A percentile compares a stretch with the other conserved stretches of the same genome.
phyloP scores from a whole-genome alignment of 2,888 invertebrate species.

The Neocrepidodera transversa region DNA sequence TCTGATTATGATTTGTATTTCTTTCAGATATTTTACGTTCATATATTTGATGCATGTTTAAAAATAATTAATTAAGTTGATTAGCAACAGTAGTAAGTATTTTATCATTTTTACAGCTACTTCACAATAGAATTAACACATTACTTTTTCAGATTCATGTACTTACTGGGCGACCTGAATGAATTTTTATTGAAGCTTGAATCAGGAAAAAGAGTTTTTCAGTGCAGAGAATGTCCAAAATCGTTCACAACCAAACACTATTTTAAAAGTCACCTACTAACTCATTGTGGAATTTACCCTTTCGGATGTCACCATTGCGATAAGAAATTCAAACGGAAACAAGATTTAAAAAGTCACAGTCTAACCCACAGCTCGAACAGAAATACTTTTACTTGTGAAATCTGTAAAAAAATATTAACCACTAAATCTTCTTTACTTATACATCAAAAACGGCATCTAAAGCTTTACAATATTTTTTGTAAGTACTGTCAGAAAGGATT shows the following conservation, averaged over 20 bases:
- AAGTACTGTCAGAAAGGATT: conserved; percentile 45
- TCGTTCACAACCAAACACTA: conserved; percentile 66
- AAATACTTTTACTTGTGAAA: conserved; percentile 57
- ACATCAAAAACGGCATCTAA: conserved; percentile 43
- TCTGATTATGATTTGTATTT: too few relatives aligned
- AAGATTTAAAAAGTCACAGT: conserved; percentile 35
- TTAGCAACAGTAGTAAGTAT: conserved; percentile 3
- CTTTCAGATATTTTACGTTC: too few relatives aligned
- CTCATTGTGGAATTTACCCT: conserved; percentile 28
- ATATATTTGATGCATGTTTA: conserved; percentile 2
- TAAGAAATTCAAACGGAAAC: conserved; percentile 38
- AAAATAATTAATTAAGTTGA: not conserved
- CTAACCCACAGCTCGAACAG: conserved; percentile 38
- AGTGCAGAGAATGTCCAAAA: conserved; percentile 63
- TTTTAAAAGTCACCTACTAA: conserved; percentile 35
- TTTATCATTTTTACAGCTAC: not conserved
- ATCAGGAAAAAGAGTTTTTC: conserved; percentile 62
- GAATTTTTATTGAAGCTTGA: conserved; percentile 28
- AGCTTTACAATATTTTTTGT: conserved; percentile 51
- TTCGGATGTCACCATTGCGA: conserved; percentile 31
- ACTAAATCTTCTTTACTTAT: conserved; percentile 43
- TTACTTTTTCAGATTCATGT: conserved; percentile 20
- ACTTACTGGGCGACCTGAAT: conserved; percentile 19
- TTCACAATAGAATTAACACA: conserved; percentile 1
- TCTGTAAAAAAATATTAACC: conserved; percentile 65